A percentile compares a stretch with the other conserved stretches of the same genome.
Conservation (phyloP, 2,797 vertebrate species). For the Pipistrellus pipistrellus region DNA sequence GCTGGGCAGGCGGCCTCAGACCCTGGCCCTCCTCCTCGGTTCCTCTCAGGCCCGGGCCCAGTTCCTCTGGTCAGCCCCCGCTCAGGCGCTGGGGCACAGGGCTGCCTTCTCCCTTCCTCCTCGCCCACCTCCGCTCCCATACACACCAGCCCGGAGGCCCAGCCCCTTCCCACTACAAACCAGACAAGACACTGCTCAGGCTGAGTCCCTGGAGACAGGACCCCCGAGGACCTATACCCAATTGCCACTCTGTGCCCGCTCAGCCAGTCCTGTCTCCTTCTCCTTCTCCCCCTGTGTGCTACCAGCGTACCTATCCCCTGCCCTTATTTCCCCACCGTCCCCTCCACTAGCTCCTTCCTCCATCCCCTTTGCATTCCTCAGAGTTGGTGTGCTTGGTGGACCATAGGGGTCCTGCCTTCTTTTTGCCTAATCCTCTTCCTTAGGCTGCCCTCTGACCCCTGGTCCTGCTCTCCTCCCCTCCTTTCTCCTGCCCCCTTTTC, state of each 20-base stretch:
- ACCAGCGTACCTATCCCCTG: neutral
- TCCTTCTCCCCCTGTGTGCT: neutral
- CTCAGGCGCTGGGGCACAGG: neutral
- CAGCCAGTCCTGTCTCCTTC: neutral
- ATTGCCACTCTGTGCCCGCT: neutral
- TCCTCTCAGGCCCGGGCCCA: slow-evolving; percentile 77
- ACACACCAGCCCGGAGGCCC: neutral
- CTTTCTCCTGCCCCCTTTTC: slow-evolving; percentile 13
- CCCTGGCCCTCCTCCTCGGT: slow-evolving; percentile 83
- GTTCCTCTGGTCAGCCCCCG: slow-evolving; percentile 72
- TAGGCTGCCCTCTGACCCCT: slow-evolving; percentile 42
- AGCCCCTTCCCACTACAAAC: slow-evolving; percentile 49
- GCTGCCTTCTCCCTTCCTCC: slow-evolving; percentile 49
- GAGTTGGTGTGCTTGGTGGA: neutral
- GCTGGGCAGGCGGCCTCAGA: slow-evolving; percentile 85
- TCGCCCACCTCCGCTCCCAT: slow-evolving; percentile 33
- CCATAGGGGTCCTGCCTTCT: slow-evolving; percentile 35
- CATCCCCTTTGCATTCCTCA: neutral
- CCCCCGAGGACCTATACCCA: neutral
- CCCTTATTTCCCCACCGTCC: neutral
- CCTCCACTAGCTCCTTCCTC: neutral
- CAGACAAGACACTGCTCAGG: slow-evolving; percentile 39
- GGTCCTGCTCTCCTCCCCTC: neutral
- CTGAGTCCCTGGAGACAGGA: neutral
- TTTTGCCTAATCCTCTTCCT: neutral